A percentile compares a stretch with the other conserved stretches of the same genome.
phyloP scores from a whole-genome alignment of 1,140 invertebrate species.

The Diabrotica virgifera region DNA sequence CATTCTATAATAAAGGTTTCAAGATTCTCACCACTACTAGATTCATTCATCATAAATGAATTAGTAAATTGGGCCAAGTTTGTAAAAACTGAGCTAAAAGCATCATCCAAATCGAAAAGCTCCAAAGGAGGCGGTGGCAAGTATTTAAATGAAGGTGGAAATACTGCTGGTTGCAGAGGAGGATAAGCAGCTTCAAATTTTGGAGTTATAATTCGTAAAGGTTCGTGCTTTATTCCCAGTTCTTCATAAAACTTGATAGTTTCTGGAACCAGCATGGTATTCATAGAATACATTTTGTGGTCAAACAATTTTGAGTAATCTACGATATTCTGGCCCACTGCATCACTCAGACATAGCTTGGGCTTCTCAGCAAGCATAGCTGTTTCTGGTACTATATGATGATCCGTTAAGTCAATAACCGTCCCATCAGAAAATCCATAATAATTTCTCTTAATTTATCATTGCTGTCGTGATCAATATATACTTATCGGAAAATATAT shows the following conservation, averaged over 20 bases:
- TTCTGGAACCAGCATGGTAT: constrained; percentile 80
- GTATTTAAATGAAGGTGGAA: constrained; percentile 94
- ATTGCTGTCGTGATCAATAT: constrained; percentile 95
- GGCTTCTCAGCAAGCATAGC: constrained; percentile 77
- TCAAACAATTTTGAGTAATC: constrained; percentile 88
- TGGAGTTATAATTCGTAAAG: constrained; percentile 88
- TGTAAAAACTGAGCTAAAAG: constrained; percentile 89
- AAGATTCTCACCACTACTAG: constrained; percentile 57
- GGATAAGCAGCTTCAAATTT: constrained; percentile 98
- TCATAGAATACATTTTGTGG: constrained; percentile 82
- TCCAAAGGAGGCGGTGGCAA: constrained; percentile 88
- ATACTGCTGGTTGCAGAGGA: constrained; percentile 89
- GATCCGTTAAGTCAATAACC: constrained; percentile 92
- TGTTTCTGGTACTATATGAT: constrained; percentile 88
- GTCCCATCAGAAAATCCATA: constrained; percentile 74
- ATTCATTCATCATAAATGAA: constrained; percentile 73
- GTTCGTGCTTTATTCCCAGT: constrained; percentile 87
- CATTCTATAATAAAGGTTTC: constrained; percentile 91
- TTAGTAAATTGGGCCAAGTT: constrained; percentile 91
- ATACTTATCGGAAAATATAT: constrained; percentile 79
- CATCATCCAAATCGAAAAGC: constrained; percentile 96
- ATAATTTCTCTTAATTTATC: constrained; percentile 85
- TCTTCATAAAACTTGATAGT: constrained; percentile 84
- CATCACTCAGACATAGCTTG: constrained; percentile 83
- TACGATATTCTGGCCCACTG: constrained; percentile 56